Conservation (phyloP, 2,797 vertebrate genomes). For the Clangula hyemalis region DNA sequence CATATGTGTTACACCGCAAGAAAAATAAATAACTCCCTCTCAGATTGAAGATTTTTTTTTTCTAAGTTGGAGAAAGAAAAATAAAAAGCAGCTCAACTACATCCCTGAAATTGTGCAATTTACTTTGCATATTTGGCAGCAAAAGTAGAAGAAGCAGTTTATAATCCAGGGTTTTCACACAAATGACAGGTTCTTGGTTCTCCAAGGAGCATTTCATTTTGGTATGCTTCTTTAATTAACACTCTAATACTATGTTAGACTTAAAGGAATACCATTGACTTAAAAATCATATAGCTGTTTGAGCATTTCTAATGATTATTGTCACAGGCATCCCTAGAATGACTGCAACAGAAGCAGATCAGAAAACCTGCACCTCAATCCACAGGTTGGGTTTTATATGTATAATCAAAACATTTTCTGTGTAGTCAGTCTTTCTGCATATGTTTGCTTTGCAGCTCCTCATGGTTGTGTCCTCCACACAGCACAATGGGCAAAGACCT, state of each 20-base stretch:
- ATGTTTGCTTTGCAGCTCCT: background rate
- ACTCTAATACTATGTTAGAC: background rate
- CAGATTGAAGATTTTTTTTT: conserved; percentile 29
- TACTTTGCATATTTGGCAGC: conserved; percentile 69
- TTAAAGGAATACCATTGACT: conserved; percentile 20
- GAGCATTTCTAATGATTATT: background rate
- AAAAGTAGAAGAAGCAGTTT: conserved; percentile 69
- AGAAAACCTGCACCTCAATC: background rate
- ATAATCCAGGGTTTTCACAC: conserved; percentile 50
- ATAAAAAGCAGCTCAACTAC: conserved; percentile 38
- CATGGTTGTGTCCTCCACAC: background rate
- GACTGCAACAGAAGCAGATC: background rate
- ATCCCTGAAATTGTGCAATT: conserved; percentile 65
- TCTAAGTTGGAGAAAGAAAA: conserved; percentile 58
- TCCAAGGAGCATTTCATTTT: conserved; percentile 14
- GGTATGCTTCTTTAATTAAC: conserved; percentile 54
- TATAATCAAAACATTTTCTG: background rate
- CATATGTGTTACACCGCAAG: background rate
- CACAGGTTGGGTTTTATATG: background rate
- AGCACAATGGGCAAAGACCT: background rate
- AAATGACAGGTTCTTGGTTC: conserved; percentile 67
- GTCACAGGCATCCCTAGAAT: background rate
- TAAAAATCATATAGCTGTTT: background rate
- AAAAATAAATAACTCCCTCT: conserved; percentile 43
- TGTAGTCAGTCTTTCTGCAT: fast-evolving